Base-by-base conservation (phyloP, 2,888 invertebrate genomes). In the Agrochola circellaris region DNA sequence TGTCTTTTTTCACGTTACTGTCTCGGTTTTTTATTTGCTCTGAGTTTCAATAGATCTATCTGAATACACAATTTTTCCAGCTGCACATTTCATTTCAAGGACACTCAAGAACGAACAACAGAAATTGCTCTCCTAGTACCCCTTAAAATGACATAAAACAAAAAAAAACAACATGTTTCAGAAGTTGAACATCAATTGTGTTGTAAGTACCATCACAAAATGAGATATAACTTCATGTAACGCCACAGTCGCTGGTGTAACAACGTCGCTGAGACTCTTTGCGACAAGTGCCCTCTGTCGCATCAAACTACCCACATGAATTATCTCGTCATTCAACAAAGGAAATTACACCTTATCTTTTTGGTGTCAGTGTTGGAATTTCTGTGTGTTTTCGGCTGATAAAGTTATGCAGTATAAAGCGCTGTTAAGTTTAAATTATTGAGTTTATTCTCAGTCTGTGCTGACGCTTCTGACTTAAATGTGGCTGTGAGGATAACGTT, bases 151-250 rank as follows among this genome's bases (percentile, higher is more conserved):
- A 20, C 34, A 66, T 74, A 42, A 60, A 73, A 72, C 13, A 60
- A 51, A 67, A 76, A 77, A 79, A 54, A 67, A 65, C 45, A 70
- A 68, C 38, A 67, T 54, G 61, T 81, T 61, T 62, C 54, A 70
- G 45, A 60, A 74, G 60, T 72, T 79, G 75, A 79, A 83, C 81
- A 75, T 61, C 83, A 80, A 80, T 83, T 85, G 78, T 88, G 69
- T 73, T 77, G 58, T 48, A 75, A 88, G 87, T 62, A 75, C 79
- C 26, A 76, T 74, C 26, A 17, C 66, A 84, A 75, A 68, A 87
- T 83, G 84, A 89, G 77, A 84, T 79, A 73, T 77, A 88, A 81
- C 73, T 73, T 74, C 80, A 82, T 77, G 75, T 77, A 87, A 80
- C 79, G 42, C 77, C 77, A 79, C 84, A 88, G 82, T 83, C 78